Evolutionary conservation across 2,888 invertebrate species (phyloP).

Genomic region (Coremacera marginata): DNA sequence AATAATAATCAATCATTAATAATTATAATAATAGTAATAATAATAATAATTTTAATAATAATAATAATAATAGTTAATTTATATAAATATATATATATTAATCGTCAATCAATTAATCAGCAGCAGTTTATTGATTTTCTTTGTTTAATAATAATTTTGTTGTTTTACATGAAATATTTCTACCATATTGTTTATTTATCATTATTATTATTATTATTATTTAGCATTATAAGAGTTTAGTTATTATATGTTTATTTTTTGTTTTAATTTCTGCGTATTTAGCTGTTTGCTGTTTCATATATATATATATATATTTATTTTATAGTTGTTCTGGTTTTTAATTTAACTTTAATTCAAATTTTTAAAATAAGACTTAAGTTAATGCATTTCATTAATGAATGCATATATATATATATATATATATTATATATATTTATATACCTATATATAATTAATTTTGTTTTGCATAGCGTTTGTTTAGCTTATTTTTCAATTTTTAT

Average conservation of each 20-base stretch:
- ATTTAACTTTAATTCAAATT: slow-evolving; percentile 38
- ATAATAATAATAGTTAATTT: slow-evolving; percentile 50
- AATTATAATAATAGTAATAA: slow-evolving; percentile 8
- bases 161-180: slow-evolving; percentile 25
- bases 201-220: slow-evolving; percentile 46
- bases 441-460: slow-evolving; percentile 19
- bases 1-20: slow-evolving; percentile 23
- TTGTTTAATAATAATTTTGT: slow-evolving; percentile 34
- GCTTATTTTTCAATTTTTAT: slow-evolving; percentile 27
- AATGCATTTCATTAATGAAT: slow-evolving; percentile 51
- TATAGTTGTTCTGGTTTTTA: slow-evolving; percentile 12
- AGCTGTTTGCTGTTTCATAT: slow-evolving; percentile 44
- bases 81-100: neutral
- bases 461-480: slow-evolving; percentile 12
- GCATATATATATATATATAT: slow-evolving; percentile 45
- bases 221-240: slow-evolving; percentile 39
- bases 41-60: slow-evolving; percentile 21
- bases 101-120: slow-evolving; percentile 15
- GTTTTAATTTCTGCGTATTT: slow-evolving; percentile 49
- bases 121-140: slow-evolving; percentile 41
- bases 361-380: neutral
- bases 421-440: no score
- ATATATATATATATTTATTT: slow-evolving; percentile 2
- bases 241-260: slow-evolving; percentile 41
- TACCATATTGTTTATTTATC: slow-evolving; percentile 37